These are phyloP conservation scores for Cardinalis cardinalis DNA, from an alignment of 2,113 vertebrate genomes.

Conservation along the genomic window DNA sequence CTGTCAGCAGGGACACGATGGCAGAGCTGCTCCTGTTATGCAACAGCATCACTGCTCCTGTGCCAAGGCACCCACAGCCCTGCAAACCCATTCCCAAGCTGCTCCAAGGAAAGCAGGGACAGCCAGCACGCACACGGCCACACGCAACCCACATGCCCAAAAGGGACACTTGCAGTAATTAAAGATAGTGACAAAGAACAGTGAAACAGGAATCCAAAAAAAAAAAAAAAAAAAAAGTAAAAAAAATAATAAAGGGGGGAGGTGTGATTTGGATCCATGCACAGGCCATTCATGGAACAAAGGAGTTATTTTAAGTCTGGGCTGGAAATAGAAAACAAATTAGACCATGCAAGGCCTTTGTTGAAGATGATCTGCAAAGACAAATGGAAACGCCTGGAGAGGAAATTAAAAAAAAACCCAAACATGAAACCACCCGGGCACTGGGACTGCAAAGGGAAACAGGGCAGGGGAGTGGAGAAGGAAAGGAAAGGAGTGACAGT, in stretches of 20 bases:
- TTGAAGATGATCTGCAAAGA: constrained; percentile 51
- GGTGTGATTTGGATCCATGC: constrained; percentile 14
- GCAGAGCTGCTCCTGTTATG: not conserved
- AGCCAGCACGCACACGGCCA: not conserved
- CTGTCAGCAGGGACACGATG: not conserved
- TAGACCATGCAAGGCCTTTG: constrained; percentile 19
- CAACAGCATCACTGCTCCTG: accelerated
- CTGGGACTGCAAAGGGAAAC: not conserved
- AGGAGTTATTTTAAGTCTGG: constrained; percentile 49
- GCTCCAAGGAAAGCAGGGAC: accelerated
- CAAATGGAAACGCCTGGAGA: constrained; percentile 40
- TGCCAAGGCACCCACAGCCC: not conserved
- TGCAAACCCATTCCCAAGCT: not conserved
- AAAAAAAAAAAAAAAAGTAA: too few species aligned
- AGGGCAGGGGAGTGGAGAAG: not conserved
- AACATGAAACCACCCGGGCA: not conserved
- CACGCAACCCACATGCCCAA: not conserved
- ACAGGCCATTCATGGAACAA: constrained; percentile 39
- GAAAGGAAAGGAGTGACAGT: not conserved
- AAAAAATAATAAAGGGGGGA: not conserved
- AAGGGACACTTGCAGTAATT: not conserved
- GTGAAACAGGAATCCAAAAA: not conserved
- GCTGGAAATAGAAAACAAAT: constrained; percentile 60
- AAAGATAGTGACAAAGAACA: not conserved
- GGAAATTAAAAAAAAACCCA: not conserved